Conservation (phyloP, 2,113 vertebrate species). For the Leucoraja erinaceus region DNA sequence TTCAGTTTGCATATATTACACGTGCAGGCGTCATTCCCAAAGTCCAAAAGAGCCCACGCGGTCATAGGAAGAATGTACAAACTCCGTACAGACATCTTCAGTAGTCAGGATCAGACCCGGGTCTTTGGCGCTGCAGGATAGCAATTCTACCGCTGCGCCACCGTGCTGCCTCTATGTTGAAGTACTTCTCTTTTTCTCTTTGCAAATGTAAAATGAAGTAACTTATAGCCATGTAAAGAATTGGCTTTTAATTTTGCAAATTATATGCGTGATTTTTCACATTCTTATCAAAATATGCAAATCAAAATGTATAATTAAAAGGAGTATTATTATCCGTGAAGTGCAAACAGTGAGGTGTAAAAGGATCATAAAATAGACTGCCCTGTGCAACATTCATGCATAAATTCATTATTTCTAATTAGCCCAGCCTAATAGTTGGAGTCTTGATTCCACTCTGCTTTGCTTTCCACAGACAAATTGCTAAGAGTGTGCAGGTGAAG, state of each 20-base stretch:
- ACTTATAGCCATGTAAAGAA: background rate
- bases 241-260: background rate
- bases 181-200: background rate
- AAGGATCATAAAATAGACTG: background rate
- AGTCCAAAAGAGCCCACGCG: no score
- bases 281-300: background rate
- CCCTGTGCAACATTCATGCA: conserved; percentile 15
- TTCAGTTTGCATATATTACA: no score
- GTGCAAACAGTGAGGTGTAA: background rate
- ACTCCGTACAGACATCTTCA: no score
- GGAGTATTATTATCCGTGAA: background rate
- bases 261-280: background rate
- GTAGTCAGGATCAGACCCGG: no score
- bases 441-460: conserved; percentile 8
- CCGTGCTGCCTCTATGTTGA: background rate
- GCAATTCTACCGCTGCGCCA: no score
- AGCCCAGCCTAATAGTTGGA: background rate
- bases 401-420: conserved; percentile 20
- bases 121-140: no score
- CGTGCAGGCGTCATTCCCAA: no score
- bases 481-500: background rate
- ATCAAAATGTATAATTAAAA: conserved; percentile 9
- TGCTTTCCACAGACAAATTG: background rate
- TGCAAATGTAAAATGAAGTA: no score
- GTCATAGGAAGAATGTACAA: no score